Base-by-base conservation (phyloP, 2,888 invertebrate species). In the Sisyra terminalis region DNA sequence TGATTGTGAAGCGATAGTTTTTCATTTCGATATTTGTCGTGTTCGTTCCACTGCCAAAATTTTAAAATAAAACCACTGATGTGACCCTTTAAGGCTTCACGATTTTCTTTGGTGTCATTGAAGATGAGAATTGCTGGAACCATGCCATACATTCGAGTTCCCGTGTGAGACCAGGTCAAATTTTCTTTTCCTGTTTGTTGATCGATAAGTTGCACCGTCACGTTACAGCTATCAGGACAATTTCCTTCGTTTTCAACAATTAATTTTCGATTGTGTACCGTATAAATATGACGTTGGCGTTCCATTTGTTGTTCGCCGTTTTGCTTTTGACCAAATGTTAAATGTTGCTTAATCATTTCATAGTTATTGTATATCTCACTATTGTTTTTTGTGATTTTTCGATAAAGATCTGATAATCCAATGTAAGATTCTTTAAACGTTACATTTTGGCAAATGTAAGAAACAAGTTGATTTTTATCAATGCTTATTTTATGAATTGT, bases 11-110 rank as follows among this genome's bases (percentile, higher is more conserved):
- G 46, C 13, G 39, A 40, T 3, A 37, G 18, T n/a, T 13, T 45
- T 29, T 50, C 48, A 30, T 50, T 46, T 13, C 45, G 37, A 34
- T 41, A 39, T 11, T 44, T 49, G 35, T 42, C 40, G 58, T 65
- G 67, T 57, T 66, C 67, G 47, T 70, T 70, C 82, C 82, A 86
- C 54, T 81, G 78, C 85, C 86, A 86, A 60, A 84, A 78, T 65
- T 86, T 86, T 50, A 86, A 62, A 13, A 82, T 78, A 60, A 84
- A 86, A 0, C 86, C 85, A 40, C 75, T 68, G 47, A 80, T 70
- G 39, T 72, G 69, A 1, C 69, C 65, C 50, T 69, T 68, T 3
- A 60, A 48, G 2, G 55, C 52, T 17, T 47, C 37, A 43, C 63
- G 42, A 50, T 60, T 52, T 45, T 53, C 44, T 54, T 53, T 42